Base-by-base conservation (phyloP, 2,888 invertebrate species). In the Ashinkailepas kermadecensis region DNA sequence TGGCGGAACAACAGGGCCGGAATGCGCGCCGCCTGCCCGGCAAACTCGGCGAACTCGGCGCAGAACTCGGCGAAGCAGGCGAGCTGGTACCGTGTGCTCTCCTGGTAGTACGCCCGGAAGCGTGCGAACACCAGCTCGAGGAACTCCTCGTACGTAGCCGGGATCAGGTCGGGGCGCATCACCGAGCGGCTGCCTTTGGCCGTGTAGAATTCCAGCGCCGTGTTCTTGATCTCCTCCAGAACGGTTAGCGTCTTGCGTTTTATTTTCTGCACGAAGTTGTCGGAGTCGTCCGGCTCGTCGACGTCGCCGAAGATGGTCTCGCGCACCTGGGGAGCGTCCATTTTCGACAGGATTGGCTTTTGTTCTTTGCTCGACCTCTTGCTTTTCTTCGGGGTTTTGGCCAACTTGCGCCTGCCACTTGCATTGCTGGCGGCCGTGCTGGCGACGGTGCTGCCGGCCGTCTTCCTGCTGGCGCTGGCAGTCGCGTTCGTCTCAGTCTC, bases 61-160 rank as follows among this genome's bases (percentile, higher is more conserved):
- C 74, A 74, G 74, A 74, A 74, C 21, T 74, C 74, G 8, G 74
- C 74, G 56, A 74, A 74, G 11, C 74, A 74, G 10, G 74, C 9
- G 21, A 74, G 74, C 74, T 74, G 74, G 74, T 74, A 56, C 2
- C 7, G 56, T 2, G 56, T 23, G 21, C 74, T 74, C 56, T 74
- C 56, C 7, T 21, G 21, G 56, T 74, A 74, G 56, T 74, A 56
- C 21, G 56, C 56, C 56, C 21, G 74, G 74, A 74, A 74, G 21
- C 74, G 74, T 18, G 54, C 21, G 56, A 39, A 74, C 39, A 74
- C 21, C 18, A 54, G 15, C 56, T 54, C 74, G 9, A 74, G 74
- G 21, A 74, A 54, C 21, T 74, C 74, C 3, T 74, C 74, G 21
- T 21, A 21, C 3, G 54, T 56, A 21, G 56, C 56, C 21, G 74